Base-by-base conservation (phyloP, 2,113 vertebrate genomes). In the Hippoglossus stenolepis region DNA sequence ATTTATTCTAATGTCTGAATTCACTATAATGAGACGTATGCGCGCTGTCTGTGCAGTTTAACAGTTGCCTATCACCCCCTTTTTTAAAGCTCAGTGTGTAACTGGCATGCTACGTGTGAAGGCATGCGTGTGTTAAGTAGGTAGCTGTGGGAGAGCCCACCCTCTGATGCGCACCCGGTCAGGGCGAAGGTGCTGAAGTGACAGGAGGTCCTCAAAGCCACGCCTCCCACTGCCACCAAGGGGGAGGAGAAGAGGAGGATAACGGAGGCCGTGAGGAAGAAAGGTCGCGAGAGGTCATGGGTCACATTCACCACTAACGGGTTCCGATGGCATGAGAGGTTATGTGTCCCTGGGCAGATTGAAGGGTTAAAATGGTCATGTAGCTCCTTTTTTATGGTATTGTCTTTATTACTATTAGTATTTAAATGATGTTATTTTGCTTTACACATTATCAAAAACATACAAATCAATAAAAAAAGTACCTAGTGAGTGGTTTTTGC, bases 171-270 rank as follows among this genome's bases (percentile, higher is more conserved):
- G 90, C 96, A 98, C 92, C 92, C 92, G 73, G 73, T 82, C 76
- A 93, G 86, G 68, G 85, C 89, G 75, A 95, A 91, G 90, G 90
- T 86, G 83, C 90, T 94, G 77, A 93, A 87, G 73, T 92, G 89
- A 77, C 93, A 95, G 70, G 92, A 91, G 0, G 95, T 96, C 78
- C 97, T 90, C 71, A 99, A 75, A 65, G 96, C 95, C 77, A 99
- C 95, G 0, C 95, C 97, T 20, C 95, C 92, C 21, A 99, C 83
- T 14, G 96, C 97, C 93, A 99, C 95, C 0, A 86, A 63, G 0
- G 94, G 84, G 24, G 97, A 96, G 35, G 97, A 97, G 86, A 98
- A 95, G 83, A 95, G 95, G 72, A 99, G 90, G 79, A 97, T 87
- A 56, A 96, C 87, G 0, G 96, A 95, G 23, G 92, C 69, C 0